Conservation (phyloP, 1,140 invertebrate genomes). For the Drosophila burlai region DNA sequence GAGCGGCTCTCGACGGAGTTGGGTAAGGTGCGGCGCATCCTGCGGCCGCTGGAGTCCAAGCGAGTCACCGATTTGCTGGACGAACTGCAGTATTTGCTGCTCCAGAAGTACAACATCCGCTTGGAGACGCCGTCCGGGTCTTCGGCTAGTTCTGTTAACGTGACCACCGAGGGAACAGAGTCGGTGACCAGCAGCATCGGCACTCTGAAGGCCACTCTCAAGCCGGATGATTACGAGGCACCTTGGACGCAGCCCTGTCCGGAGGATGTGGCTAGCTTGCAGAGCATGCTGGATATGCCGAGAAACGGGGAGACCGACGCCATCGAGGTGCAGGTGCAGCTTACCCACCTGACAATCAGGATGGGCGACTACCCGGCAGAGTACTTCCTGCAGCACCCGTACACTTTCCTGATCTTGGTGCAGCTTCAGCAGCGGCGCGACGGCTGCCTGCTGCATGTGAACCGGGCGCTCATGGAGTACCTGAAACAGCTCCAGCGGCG, state of each 20-base stretch:
- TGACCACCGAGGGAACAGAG: conserved; percentile 6
- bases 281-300: conserved; percentile 45
- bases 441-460: conserved; percentile 24
- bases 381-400: conserved; percentile 71
- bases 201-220: conserved; percentile 1
- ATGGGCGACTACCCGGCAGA: conserved; percentile 76
- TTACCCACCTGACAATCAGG: conserved; percentile 58
- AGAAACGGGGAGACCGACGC: conserved; percentile 21
- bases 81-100: conserved; percentile 42
- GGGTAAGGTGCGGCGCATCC: conserved; percentile 52
- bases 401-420: conserved; percentile 62
- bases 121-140: neutral
- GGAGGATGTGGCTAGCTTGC: conserved; percentile 61
- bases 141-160: neutral
- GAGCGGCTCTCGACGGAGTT: conserved; percentile 57
- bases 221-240: conserved; percentile 50
- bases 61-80: conserved; percentile 48
- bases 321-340: conserved; percentile 30
- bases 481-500: conserved; percentile 45
- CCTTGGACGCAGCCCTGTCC: conserved; percentile 55
- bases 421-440: conserved; percentile 40
- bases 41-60: conserved; percentile 16
- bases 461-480: conserved; percentile 21
- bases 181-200: neutral
- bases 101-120: conserved; percentile 19